Conservation (phyloP, 2,797 vertebrate species). For the Babyrousa celebensis region DNA sequence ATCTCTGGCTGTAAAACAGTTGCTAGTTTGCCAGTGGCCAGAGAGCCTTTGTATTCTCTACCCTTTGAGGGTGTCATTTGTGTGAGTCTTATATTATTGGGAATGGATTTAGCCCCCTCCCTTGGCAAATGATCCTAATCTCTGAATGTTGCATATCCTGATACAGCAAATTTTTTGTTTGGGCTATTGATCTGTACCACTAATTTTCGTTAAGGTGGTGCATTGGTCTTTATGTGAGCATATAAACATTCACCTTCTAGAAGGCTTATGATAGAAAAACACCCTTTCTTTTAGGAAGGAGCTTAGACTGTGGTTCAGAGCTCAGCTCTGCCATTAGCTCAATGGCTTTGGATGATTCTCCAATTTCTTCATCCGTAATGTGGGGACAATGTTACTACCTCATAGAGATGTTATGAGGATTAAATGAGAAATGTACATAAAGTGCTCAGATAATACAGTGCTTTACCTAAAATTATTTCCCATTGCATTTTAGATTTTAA, state of each 20-base stretch:
- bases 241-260: background rate
- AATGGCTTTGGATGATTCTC: background rate
- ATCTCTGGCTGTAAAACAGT: background rate
- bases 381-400: background rate
- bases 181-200: background rate
- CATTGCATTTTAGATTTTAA: constrained; percentile 35
- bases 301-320: background rate
- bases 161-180: background rate
- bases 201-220: background rate
- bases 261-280: background rate
- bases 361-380: background rate
- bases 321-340: background rate
- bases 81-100: background rate
- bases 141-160: background rate
- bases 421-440: background rate
- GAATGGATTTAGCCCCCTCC: background rate
- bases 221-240: background rate
- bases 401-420: background rate
- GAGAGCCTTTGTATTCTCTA: background rate
- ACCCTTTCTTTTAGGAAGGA: constrained; percentile 4
- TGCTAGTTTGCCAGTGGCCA: background rate
- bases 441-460: background rate
- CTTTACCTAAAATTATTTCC: background rate
- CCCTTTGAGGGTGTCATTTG: background rate
- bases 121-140: background rate